Evolutionary conservation across 2,113 vertebrate genomes (phyloP).

Genomic region (Scomber japonicus): DNA sequence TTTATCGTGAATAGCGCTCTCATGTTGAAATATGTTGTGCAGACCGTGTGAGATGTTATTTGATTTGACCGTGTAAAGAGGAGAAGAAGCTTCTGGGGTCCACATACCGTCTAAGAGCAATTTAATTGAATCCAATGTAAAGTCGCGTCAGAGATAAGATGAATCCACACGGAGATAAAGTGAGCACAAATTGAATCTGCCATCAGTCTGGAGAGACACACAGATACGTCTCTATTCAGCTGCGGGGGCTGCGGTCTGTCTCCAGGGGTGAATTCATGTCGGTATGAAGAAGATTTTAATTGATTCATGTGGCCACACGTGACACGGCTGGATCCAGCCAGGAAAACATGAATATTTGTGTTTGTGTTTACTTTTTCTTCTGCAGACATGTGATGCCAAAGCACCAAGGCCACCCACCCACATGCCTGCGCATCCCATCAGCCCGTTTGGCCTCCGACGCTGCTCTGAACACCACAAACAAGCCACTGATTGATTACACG

Average conservation of each 20-base stretch:
- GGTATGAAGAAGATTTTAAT: constrained; percentile 61
- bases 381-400: not conserved
- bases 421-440: constrained; percentile 6
- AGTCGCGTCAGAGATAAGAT: constrained; percentile 69
- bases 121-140: constrained; percentile 70
- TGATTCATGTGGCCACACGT: constrained; percentile 46
- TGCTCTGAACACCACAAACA: not conserved
- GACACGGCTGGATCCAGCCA: constrained; percentile 11
- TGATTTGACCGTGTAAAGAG: constrained; percentile 48
- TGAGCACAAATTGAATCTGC: constrained; percentile 70
- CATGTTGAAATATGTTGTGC: constrained; percentile 28
- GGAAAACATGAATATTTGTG: constrained; percentile 10
- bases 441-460: constrained; percentile 3
- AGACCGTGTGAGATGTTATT: constrained; percentile 44
- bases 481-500: constrained; percentile 39
- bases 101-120: constrained; percentile 40
- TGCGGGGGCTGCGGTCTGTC: not conserved
- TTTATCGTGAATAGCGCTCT: constrained; percentile 8
- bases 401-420: not conserved
- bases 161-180: constrained; percentile 60
- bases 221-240: constrained; percentile 38
- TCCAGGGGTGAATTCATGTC: constrained; percentile 34
- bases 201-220: constrained; percentile 36
- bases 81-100: constrained; percentile 34
- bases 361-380: constrained; percentile 37